Evolutionary conservation across 2,113 vertebrate genomes (phyloP), one percentile per base, ranked within the genome.

Genomic region (Larimichthys crocea): DNA sequence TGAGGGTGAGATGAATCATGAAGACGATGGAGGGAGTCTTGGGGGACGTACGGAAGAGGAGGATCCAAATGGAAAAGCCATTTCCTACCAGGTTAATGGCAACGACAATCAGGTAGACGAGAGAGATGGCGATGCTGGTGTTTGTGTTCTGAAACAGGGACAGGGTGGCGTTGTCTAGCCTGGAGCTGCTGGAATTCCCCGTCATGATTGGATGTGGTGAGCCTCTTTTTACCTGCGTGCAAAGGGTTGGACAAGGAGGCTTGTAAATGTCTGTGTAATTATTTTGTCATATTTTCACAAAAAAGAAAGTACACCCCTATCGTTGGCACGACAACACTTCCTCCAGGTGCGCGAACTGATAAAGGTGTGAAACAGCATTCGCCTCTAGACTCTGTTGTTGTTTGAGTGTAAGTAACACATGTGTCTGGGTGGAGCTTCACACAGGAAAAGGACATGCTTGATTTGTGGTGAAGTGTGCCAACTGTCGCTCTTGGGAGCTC

Each of bases 1-100:
- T 97, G 74, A 97, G 71, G 73, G 96, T 98, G 26, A 99, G 95
- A 85, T 99, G 97, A 78, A 99, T 98, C 98, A 99, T 98, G 91
- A 98, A 97, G 86, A 99, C 96, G 70, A 96, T 94, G 16, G 97
- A 96, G 1, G 97, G 91, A 0, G 95, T 96, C 86, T 95, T 95
- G 14, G 98, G 97, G 22, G 94, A 94, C 56, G 97, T 96, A 77
- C 94, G 95, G 0, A 94, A 94, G 61, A 94, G 71, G 8, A 99
- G 95, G 2, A 99, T 93, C 96, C 96, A 98, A 75, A 99, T 92
- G 3, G 97, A 97, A 50, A 97, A 86, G 1, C 95, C 76, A 20
- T 99, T 99, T 1, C 96, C 97, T 0, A 94, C 91, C 62, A 98
- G 91, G 91, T 96, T 98, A 11, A 97, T 82, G 4, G 86, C 0